A percentile compares a stretch with the other conserved stretches of the same genome.
phyloP scores from a whole-genome alignment of 2,113 vertebrate genomes.

The Thunnus maccoyii region DNA sequence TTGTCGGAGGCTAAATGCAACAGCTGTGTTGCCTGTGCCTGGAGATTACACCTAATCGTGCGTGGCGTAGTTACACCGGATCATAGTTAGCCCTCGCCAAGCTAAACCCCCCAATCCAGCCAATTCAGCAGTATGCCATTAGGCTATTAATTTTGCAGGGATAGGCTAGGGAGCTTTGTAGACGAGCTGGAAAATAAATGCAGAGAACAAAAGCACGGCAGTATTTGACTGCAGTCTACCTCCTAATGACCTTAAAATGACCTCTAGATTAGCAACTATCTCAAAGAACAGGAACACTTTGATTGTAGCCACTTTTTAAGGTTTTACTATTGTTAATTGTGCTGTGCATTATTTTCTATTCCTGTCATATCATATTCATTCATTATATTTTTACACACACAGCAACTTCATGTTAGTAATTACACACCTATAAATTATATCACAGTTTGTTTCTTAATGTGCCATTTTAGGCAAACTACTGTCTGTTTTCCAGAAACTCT shows the following conservation, averaged over 20 bases:
- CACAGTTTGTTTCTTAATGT: background rate
- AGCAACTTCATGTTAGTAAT: background rate
- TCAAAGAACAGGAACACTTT: background rate
- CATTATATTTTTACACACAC: background rate
- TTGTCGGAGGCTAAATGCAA: slow-evolving; percentile 65
- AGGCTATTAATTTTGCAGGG: slow-evolving; percentile 63
- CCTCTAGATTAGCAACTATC: background rate
- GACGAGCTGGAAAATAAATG: slow-evolving; percentile 29
- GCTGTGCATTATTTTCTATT: too few species aligned
- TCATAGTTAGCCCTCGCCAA: slow-evolving; percentile 69
- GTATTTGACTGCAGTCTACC: background rate
- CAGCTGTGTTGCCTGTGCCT: slow-evolving; percentile 71
- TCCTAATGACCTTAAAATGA: background rate
- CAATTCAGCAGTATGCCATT: slow-evolving; percentile 76
- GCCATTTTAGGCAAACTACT: background rate
- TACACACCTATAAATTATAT: too few species aligned
- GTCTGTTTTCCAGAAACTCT: background rate
- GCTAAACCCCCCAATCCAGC: slow-evolving; percentile 72
- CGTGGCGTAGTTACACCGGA: slow-evolving; percentile 75
- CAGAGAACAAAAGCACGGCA: slow-evolving; percentile 9
- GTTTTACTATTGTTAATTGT: too few species aligned
- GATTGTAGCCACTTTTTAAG: background rate
- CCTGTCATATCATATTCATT: too few species aligned
- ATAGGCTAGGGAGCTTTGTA: slow-evolving; percentile 22
- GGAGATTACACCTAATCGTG: slow-evolving; percentile 76